Base-by-base conservation (phyloP, 2,888 invertebrate species). In the Phengaris alcon region DNA sequence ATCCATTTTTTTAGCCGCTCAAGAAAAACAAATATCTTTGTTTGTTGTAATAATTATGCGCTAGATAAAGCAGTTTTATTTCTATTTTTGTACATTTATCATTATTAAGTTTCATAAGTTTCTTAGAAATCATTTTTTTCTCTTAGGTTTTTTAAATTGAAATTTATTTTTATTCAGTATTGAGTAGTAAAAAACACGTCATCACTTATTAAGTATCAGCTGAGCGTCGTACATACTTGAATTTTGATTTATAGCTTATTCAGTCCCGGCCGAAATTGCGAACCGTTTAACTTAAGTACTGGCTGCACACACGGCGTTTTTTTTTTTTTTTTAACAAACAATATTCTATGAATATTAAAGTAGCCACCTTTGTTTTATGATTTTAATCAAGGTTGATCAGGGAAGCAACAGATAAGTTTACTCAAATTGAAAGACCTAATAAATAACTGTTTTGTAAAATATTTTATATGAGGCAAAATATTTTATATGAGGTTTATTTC, bases 181-280 rank as follows among this genome's bases (percentile, higher is more conserved):
- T 59, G 22, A 10, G 9, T 22, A 22, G 59, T 22, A 79, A 79
- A 77, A 75, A 73, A 12, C 78, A 78, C 78, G 78, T 82, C 87
- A 80, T 78, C 84, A 85, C 88, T 90, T 87, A 90, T 89, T 90
- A 88, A 90, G 84, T 89, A 87, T 86, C 86, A 90, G 86, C 83
- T 81, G 90, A 88, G 81, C 84, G 80, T 78, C 55, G n/a, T n/a
- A n/a, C n/a, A n/a, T 64, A 64, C 64, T 64, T 64, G 79, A 79
- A 91, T 91, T 86, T 85, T 87, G 93, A 93, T 93, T 93, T 93
- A 93, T 93, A 90, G 93, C 93, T 93, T 89, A 93, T 88, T 93
- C 93, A 91, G 85, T 81, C 81, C 84, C 82, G 88, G 90, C 89
- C 82, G 85, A 83, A 88, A 87, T 90, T 91, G 91, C 90, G 85